Conservation (phyloP, 1,140 invertebrate genomes). For the Zaprionus inermis region DNA sequence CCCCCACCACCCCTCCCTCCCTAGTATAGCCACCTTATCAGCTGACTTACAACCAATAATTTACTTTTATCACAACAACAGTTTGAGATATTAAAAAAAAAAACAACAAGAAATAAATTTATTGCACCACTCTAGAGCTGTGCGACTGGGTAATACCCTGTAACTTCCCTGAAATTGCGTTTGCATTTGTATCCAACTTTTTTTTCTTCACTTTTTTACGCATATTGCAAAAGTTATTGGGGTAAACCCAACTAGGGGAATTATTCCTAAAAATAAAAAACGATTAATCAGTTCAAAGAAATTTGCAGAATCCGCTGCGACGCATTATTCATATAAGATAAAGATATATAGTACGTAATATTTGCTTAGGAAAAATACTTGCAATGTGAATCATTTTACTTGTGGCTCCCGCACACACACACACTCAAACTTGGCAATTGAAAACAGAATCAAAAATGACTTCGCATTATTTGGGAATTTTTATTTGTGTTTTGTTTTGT, state of each 20-base stretch:
- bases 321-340: neutral
- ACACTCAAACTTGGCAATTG: conserved; percentile 25
- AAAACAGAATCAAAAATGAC: conserved; percentile 26
- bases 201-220: neutral
- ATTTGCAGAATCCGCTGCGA: neutral
- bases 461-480: conserved; percentile 21
- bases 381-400: conserved; percentile 7
- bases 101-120: neutral
- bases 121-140: neutral
- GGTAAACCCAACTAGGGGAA: neutral
- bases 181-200: neutral
- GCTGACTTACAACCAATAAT: neutral
- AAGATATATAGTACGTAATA: neutral
- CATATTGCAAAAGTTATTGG: neutral
- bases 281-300: neutral
- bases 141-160: neutral
- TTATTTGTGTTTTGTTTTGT: neutral
- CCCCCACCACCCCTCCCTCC: neutral
- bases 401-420: neutral
- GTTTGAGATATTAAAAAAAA: conserved; percentile 1
- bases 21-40: neutral
- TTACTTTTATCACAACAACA: neutral
- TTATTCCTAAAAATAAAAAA: neutral
- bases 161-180: neutral
- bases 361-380: neutral